A percentile compares a stretch with the other conserved stretches of the same genome.
Evolutionary conservation across 2,113 vertebrate species (phyloP).

Genomic region (Nannospalax galili): DNA sequence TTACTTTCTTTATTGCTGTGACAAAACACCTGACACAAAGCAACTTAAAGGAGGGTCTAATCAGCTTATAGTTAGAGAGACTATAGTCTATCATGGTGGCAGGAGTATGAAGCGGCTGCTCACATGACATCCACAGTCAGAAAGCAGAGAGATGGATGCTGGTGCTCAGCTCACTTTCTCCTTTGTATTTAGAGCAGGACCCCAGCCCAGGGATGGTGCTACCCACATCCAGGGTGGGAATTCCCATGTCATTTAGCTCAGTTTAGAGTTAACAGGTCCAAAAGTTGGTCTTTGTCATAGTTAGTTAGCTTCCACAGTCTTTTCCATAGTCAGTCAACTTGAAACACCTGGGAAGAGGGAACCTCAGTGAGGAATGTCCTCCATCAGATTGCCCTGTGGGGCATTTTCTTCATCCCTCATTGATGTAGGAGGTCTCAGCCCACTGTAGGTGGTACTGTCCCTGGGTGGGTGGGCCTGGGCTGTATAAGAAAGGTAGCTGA

Average conservation of each 20-base stretch:
- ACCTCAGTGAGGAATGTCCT: too few relatives aligned
- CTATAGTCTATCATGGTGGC: background rate
- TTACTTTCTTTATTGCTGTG: background rate
- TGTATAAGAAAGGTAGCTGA: too few relatives aligned
- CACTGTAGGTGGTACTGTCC: too few relatives aligned
- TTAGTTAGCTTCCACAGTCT: too few relatives aligned
- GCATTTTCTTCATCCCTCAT: too few relatives aligned
- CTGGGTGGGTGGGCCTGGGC: too few relatives aligned
- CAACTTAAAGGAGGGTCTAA: rapidly evolving
- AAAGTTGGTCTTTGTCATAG: background rate
- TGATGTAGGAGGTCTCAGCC: too few relatives aligned
- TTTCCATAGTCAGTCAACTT: too few relatives aligned
- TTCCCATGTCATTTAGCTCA: background rate
- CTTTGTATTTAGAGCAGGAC: background rate
- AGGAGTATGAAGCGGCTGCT: background rate
- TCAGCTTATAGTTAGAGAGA: too few relatives aligned
- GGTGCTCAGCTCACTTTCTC: background rate
- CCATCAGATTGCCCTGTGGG: too few relatives aligned
- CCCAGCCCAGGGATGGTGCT: background rate
- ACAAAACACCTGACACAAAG: background rate
- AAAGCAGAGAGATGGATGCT: background rate
- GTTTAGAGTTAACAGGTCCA: background rate
- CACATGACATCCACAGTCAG: background rate
- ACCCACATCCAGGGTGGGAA: background rate
- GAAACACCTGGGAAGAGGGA: too few relatives aligned